These are phyloP conservation scores for Glossophaga mutica DNA, from an alignment of 2,797 vertebrate species.

Conservation along the genomic window DNA sequence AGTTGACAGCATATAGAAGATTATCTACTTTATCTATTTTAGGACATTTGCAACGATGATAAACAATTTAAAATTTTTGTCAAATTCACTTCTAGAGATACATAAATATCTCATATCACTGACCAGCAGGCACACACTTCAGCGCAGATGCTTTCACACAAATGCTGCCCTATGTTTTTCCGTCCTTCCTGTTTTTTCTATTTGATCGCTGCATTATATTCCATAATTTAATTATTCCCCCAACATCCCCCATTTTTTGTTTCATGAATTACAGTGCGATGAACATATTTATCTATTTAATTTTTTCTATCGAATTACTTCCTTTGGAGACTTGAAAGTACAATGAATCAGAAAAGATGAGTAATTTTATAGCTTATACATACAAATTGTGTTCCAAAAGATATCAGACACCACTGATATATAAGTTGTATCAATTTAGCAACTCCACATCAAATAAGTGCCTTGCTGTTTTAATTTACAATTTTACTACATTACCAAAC, in stretches of 20 bases:
- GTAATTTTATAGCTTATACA: background rate
- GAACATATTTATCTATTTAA: background rate
- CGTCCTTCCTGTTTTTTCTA: background rate
- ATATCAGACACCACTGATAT: background rate
- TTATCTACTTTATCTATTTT: background rate
- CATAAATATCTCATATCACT: background rate
- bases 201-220: background rate
- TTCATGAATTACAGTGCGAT: background rate
- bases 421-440: background rate
- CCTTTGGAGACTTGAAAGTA: background rate
- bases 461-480: background rate
- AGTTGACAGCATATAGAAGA: constrained; percentile 56
- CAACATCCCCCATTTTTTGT: background rate
- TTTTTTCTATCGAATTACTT: background rate
- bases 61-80: background rate
- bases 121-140: background rate
- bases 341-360: background rate
- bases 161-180: background rate
- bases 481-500: background rate
- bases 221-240: background rate
- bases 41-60: background rate
- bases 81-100: background rate
- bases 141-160: background rate
- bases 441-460: background rate
- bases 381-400: background rate